phyloP scores from a whole-genome alignment of 2,888 invertebrate genomes.

The Ferdinandea cuprea region DNA sequence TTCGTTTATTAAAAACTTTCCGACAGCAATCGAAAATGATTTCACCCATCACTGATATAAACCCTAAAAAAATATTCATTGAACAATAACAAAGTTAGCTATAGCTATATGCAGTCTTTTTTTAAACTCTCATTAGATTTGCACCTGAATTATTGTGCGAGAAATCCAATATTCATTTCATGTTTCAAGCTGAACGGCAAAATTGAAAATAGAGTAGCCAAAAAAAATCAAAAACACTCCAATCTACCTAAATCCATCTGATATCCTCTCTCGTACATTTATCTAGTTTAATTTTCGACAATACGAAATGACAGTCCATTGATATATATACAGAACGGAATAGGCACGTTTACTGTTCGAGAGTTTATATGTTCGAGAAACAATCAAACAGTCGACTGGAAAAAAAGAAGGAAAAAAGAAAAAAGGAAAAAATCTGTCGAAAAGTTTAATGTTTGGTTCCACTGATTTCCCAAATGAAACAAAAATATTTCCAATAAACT shows the following conservation, averaged over 20 bases:
- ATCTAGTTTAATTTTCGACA: slow-evolving; percentile 4
- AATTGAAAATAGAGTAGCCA: too few relatives aligned
- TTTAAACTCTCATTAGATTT: too few relatives aligned
- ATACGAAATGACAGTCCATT: slow-evolving; percentile 42
- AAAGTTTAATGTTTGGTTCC: slow-evolving; percentile 76
- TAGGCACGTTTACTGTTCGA: too few relatives aligned
- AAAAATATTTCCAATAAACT: slow-evolving; percentile 70
- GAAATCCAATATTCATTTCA: too few relatives aligned
- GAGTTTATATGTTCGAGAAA: slow-evolving; percentile 14
- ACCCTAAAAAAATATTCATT: too few relatives aligned
- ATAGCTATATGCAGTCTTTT: too few relatives aligned
- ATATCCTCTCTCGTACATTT: slow-evolving; percentile 4
- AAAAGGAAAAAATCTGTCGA: slow-evolving; percentile 15
- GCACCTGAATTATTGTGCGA: too few relatives aligned
- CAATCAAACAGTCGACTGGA: slow-evolving; percentile 49
- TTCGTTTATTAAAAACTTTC: too few relatives aligned
- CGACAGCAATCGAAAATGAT: too few relatives aligned
- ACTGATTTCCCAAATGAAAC: slow-evolving; percentile 77
- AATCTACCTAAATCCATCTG: slow-evolving; percentile 27
- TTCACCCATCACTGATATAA: too few relatives aligned
- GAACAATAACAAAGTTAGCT: too few relatives aligned
- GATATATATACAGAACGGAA: background rate
- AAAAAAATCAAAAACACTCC: background rate
- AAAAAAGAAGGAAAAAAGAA: slow-evolving; percentile 23
- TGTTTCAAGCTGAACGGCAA: too few relatives aligned